Evolutionary conservation across 2,113 vertebrate genomes (phyloP).

Genomic region (Indicator indicator): DNA sequence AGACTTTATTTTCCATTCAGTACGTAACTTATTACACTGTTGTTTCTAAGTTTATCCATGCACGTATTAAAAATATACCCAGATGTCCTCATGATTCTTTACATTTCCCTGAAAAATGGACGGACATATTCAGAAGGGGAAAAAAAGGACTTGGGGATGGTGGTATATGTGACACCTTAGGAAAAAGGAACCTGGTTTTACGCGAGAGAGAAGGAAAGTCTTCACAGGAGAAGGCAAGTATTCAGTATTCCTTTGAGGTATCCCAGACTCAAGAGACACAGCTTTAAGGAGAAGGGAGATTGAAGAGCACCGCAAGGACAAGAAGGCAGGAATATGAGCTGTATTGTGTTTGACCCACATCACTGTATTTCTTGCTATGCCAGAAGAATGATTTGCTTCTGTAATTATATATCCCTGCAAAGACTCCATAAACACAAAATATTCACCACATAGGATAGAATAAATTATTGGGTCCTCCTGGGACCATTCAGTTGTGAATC

Average conservation of each 20-base stretch:
- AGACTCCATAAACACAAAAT: neutral
- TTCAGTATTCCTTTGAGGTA: neutral
- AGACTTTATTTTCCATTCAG: slow-evolving; percentile 27
- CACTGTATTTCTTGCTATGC: neutral
- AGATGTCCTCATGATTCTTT: neutral
- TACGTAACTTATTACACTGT: neutral
- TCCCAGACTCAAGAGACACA: neutral
- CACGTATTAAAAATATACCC: neutral
- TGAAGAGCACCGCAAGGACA: neutral
- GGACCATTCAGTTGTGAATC: neutral
- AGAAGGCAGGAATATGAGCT: neutral
- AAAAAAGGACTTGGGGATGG: neutral
- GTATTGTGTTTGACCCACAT: neutral
- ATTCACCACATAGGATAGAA: neutral
- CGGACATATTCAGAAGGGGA: neutral
- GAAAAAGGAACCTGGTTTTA: neutral
- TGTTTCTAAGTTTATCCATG: neutral
- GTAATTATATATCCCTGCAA: neutral
- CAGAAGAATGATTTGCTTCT: slow-evolving; percentile 11
- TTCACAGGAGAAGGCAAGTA: neutral
- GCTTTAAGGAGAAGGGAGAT: neutral
- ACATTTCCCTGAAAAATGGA: neutral
- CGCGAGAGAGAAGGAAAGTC: neutral
- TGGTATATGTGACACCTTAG: neutral
- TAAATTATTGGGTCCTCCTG: neutral